Evolutionary conservation across 2,888 invertebrate species (phyloP), one percentile per base, ranked within the genome.

Genomic region (Caenorhabditis sp.): DNA sequence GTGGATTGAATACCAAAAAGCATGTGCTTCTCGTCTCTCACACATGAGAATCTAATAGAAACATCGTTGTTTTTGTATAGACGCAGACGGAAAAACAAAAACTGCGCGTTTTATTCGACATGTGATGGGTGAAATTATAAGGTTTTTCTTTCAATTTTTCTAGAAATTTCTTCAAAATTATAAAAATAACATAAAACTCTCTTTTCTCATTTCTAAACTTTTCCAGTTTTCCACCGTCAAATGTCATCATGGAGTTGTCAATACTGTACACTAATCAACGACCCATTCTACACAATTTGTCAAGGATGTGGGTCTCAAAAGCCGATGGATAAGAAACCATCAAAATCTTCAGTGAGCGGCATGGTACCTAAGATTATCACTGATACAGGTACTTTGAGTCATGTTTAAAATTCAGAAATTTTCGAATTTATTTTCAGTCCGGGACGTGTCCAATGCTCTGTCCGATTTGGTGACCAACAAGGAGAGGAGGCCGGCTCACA

Each of bases 261-360:
- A n/a, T 77, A 85, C 44, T 87, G 87, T 54, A 87, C 87, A 28
- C 80, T 87, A 5, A 66, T 80, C 64, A 87, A 87, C 66, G 63
- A 80, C 12, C 61, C 44, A 0, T 19, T 26, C 16, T 14, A 47
- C 24, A 59, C 35, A 6, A n/a, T 69, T 10, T 87, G 87, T 68
- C 54, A 81, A 28, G 87, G 85, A 19, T 87, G 87, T 44, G 85
- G 85, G n/a, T 81, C 84, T 12, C 80, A 80, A 56, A 82, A 76
- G 22, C 87, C 85, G 7, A 19, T 19, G 38, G 49, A 22, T 24
- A 74, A 31, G 49, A 82, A 64, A 54, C n/a, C 58, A 8, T 26
- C 14, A 12, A 70, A 35, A 26, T 19, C 22, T 19, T 35, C 31
- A 6, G 41, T 12, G 3, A 64, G 63, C 6, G 51, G 63, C 28